A percentile compares a stretch with the other conserved stretches of the same genome.
Evolutionary conservation across 2,797 vertebrate species (phyloP).

Genomic region (Lutjanus campechanus): DNA sequence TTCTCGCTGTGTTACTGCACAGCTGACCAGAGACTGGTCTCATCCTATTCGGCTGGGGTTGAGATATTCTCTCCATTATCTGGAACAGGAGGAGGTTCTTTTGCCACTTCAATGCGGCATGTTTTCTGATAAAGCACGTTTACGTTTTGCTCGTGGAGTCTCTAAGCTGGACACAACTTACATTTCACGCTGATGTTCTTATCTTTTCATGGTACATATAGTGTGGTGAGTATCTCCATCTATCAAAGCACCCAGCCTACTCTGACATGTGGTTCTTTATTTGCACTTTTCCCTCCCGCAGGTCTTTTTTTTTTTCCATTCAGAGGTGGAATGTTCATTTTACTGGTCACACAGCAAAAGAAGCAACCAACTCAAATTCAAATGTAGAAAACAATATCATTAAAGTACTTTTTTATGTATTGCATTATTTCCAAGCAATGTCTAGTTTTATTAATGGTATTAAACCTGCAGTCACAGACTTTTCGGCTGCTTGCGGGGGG

Average conservation of each 20-base stretch:
- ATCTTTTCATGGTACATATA: not conserved
- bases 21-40: slow-evolving; percentile 1
- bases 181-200: not conserved
- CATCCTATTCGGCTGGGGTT: not conserved
- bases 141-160: not conserved
- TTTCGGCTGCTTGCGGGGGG: too few species aligned
- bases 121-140: slow-evolving; percentile 1
- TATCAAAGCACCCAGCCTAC: slow-evolving; percentile 1
- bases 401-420: too few species aligned
- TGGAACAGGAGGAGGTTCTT: not conserved
- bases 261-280: slow-evolving; percentile 26
- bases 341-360: not conserved
- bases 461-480: too few species aligned
- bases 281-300: not conserved
- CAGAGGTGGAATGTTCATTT: not conserved
- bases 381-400: too few species aligned
- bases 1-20: not conserved
- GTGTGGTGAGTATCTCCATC: not conserved
- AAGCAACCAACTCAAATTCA: not conserved
- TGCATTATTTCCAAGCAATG: too few species aligned
- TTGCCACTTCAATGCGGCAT: not conserved
- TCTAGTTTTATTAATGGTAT: too few species aligned
- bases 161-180: not conserved
- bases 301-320: too few species aligned
- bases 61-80: not conserved